phyloP scores from a whole-genome alignment of 1,140 invertebrate species.

The Coenobita brevimanus region DNA sequence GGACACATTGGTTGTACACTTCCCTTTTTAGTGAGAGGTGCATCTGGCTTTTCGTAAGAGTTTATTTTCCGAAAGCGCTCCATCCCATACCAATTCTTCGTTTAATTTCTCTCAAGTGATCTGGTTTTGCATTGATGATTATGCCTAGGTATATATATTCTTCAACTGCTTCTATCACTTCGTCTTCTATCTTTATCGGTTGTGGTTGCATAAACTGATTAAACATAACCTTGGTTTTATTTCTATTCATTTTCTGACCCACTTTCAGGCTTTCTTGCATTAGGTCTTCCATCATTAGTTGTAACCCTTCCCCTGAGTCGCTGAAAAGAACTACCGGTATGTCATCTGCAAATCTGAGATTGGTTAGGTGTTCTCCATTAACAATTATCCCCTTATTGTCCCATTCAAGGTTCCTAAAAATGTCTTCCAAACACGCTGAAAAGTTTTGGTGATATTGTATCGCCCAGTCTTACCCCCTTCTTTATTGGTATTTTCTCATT shows the following conservation, averaged over 20 bases:
- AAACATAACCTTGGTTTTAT: background rate
- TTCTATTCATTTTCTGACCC: background rate
- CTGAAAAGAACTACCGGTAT: background rate
- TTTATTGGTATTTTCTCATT: background rate
- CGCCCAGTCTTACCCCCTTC: too few species aligned
- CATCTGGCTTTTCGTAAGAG: too few species aligned
- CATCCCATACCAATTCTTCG: too few species aligned
- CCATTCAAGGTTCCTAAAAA: background rate
- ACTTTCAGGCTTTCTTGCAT: background rate
- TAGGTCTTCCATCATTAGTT: background rate
- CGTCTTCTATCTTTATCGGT: background rate
- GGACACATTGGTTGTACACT: too few species aligned
- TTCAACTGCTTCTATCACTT: background rate
- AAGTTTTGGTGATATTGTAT: slow-evolving; percentile 18
- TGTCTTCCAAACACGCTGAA: slow-evolving; percentile 3
- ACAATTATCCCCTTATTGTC: background rate
- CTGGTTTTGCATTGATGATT: background rate
- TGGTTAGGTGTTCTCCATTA: background rate
- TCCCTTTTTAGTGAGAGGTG: too few species aligned
- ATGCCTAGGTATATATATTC: background rate
- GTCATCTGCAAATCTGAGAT: background rate
- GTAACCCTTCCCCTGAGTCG: background rate
- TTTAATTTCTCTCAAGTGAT: too few species aligned
- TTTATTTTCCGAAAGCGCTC: too few species aligned
- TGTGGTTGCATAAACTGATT: background rate